Conservation (phyloP, 2,797 vertebrate genomes). For the Thripadectes ignobilis region DNA sequence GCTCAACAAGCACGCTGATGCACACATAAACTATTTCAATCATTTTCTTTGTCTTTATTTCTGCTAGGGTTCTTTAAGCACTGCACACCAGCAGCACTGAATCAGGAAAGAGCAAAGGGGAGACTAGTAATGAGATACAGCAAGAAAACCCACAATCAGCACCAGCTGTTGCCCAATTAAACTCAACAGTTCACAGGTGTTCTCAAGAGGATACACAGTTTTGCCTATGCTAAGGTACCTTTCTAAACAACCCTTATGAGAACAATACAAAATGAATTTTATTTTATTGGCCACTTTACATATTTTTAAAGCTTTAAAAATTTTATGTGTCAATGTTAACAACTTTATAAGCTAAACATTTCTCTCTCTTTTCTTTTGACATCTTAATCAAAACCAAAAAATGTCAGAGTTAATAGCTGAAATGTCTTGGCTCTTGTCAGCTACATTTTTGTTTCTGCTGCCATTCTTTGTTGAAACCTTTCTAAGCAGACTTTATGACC, state of each 20-base stretch:
- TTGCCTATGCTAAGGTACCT: constrained; percentile 34
- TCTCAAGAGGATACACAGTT: constrained; percentile 50
- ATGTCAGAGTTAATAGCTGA: background rate
- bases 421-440: background rate
- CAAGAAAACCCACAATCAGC: constrained; percentile 70
- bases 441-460: background rate
- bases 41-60: constrained; percentile 43
- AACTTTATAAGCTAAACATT: background rate
- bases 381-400: background rate
- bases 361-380: background rate
- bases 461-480: background rate
- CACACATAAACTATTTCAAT: constrained; percentile 36
- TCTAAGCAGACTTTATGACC: background rate
- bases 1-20: constrained; percentile 1
- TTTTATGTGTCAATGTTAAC: background rate
- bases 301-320: background rate
- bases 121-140: constrained; percentile 69
- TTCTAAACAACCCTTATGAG: constrained; percentile 47
- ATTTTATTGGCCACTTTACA: constrained; percentile 11
- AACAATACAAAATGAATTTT: constrained; percentile 33
- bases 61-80: constrained; percentile 33
- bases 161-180: constrained; percentile 77
- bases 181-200: constrained; percentile 76
- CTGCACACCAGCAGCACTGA: constrained; percentile 23
- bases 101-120: constrained; percentile 49